Base-by-base conservation (phyloP, 2,888 invertebrate species). In the Agapostemon virescens region DNA sequence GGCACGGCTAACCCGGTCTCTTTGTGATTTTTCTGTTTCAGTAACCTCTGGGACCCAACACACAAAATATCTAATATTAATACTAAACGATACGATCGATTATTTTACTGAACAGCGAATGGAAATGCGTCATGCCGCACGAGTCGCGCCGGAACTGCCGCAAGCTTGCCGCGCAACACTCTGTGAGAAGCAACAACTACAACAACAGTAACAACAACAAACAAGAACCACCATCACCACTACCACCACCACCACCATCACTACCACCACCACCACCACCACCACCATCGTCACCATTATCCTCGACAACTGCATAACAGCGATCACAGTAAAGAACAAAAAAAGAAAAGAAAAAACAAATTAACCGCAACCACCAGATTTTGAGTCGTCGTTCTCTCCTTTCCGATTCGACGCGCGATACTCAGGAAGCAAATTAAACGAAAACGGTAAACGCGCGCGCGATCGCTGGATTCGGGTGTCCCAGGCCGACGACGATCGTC, bases 51-150 rank as follows among this genome's bases (percentile, higher is more conserved):
- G 92, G 91, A 90, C 87, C 87, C 90, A 91, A 90, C 90, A 92
- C 88, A 92, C 88, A 91, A 92, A 55, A 91, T 92, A 92, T 92
- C 91, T 92, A 92, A 92, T 91, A 92, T 91, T 92, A 92, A 91
- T 91, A 90, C 91, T 91, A 90, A 90, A 90, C 89, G 89, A 91
- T 90, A 89, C 90, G 89, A 86, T 90, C 90, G 90, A 91, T 91
- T 90, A 91, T 90, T 91, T 90, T 90, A 90, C 89, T 87, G 89
- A 90, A 90, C 89, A 90, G 89, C 88, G 88, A 91, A 88, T 89
- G 90, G 87, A 86, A n/a, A 88, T 84, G 90, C 90, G 88, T 87
- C 88, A 88, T 87, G 86, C 86, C 89, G 89, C 90, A 88, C 85
- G 90, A 87, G 88, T 87, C 87, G 88, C 90, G 88, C 88, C 84